phyloP scores from a whole-genome alignment of 2,113 vertebrate species.

The Limanda limanda region DNA sequence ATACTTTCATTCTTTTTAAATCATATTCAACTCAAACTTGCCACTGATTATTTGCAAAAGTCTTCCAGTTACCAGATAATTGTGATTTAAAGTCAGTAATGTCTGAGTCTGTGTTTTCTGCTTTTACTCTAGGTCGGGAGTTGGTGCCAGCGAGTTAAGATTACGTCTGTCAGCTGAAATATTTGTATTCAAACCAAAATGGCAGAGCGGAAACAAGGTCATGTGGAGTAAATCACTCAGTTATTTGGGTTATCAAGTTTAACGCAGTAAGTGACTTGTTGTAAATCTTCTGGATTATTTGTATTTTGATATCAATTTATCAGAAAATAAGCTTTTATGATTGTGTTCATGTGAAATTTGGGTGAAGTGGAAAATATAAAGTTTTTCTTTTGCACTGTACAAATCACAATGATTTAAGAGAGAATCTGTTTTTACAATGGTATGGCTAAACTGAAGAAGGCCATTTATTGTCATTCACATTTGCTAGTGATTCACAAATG shows the following conservation, averaged over 20 bases:
- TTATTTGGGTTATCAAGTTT: background rate
- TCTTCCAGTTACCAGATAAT: background rate
- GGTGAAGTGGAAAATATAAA: no score
- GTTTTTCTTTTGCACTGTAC: no score
- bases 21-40: background rate
- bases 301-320: background rate
- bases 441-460: no score
- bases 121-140: constrained; percentile 26
- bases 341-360: no score
- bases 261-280: no score
- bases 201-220: background rate
- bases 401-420: no score
- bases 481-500: no score
- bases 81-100: background rate
- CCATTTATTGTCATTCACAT: no score
- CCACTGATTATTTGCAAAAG: background rate
- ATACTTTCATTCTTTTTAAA: background rate
- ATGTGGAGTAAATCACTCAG: no score
- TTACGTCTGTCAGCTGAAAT: background rate
- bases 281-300: background rate
- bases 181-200: background rate
- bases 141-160: constrained; percentile 47
- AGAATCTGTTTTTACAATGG: no score
- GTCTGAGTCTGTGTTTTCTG: constrained; percentile 1
- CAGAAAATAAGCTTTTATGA: background rate